Evolutionary conservation across 2,888 invertebrate species (phyloP).

Genomic region (Mesochorus sp.): DNA sequence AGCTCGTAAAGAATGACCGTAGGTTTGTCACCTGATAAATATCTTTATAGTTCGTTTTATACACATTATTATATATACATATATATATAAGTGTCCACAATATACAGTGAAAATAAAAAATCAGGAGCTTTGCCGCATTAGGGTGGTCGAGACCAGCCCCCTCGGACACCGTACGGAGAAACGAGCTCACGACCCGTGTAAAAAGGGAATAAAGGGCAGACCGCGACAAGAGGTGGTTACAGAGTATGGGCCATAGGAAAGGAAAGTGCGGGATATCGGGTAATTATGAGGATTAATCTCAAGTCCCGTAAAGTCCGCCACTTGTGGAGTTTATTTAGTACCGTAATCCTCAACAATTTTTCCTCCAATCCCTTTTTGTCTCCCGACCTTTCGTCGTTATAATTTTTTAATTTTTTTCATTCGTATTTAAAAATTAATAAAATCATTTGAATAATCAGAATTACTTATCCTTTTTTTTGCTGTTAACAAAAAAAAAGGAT

Average conservation of each 20-base stretch:
- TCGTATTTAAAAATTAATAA: too few species aligned
- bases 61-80: background rate
- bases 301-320: constrained; percentile 81
- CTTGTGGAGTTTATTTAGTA: constrained; percentile 76
- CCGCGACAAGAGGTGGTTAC: constrained; percentile 55
- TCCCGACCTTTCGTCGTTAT: background rate
- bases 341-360: background rate
- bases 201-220: constrained; percentile 76
- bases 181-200: constrained; percentile 68
- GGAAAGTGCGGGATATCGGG: constrained; percentile 72
- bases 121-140: constrained; percentile 44
- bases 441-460: too few species aligned
- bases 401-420: constrained; percentile 5
- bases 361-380: background rate
- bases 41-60: constrained; percentile 76
- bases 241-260: constrained; percentile 56
- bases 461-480: too few species aligned
- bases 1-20: constrained; percentile 73
- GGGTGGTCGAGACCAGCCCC: constrained; percentile 12
- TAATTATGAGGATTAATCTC: constrained; percentile 82
- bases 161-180: constrained; percentile 26
- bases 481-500: too few species aligned
- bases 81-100: background rate
- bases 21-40: constrained; percentile 75
- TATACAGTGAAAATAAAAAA: constrained; percentile 48